Percentiles rank a stretch among this genome's conserved stretches.
Evolutionary conservation across 2,888 invertebrate species (phyloP).

Genomic region (Aleiodes testaceus): DNA sequence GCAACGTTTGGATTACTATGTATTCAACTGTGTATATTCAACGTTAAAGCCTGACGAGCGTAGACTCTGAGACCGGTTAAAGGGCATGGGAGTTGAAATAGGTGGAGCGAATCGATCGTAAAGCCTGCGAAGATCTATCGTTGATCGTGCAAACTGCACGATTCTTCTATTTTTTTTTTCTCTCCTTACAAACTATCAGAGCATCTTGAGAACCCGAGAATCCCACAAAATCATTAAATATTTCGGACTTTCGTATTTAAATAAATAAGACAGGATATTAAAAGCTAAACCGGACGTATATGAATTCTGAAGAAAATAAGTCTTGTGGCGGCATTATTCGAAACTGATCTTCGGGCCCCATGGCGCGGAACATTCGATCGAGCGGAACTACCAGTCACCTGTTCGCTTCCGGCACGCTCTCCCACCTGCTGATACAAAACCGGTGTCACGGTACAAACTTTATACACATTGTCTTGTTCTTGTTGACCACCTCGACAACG

Average conservation of each 20-base stretch:
- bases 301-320: background rate
- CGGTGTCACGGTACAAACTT: conserved; percentile 22
- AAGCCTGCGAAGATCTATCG: conserved; percentile 38
- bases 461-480: conserved; percentile 18
- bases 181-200: background rate
- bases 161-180: conserved; percentile 25
- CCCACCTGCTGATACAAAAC: conserved; percentile 31
- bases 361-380: conserved; percentile 72
- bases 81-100: conserved; percentile 53
- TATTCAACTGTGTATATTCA: conserved; percentile 29
- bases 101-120: conserved; percentile 46
- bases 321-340: conserved; percentile 50
- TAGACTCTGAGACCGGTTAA: conserved; percentile 42
- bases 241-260: too few relatives aligned
- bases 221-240: too few relatives aligned
- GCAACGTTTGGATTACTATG: conserved; percentile 34
- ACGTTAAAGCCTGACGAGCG: conserved; percentile 29
- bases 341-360: conserved; percentile 68
- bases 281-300: conserved; percentile 44
- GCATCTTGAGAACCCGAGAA: too few relatives aligned
- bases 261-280: conserved; percentile 27
- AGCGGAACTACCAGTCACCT: conserved; percentile 73
- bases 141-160: conserved; percentile 39
- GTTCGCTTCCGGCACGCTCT: conserved; percentile 71
- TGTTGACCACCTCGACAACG: conserved; percentile 29